A percentile compares a stretch with the other conserved stretches of the same genome.
Conservation (phyloP, 2,797 vertebrate genomes). For the Cichlasoma orientale region DNA sequence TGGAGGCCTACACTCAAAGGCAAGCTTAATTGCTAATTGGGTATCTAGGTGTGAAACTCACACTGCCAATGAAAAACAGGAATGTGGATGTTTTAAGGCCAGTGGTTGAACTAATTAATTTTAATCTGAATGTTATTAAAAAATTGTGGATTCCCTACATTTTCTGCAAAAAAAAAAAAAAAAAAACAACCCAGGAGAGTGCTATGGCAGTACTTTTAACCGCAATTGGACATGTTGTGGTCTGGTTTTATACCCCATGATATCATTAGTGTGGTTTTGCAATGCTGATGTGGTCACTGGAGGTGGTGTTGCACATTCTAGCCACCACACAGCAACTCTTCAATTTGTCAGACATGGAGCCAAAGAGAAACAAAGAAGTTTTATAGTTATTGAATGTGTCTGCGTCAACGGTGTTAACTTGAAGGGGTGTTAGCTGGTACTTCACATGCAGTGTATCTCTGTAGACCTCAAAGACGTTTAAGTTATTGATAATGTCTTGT, state of each 20-base stretch:
- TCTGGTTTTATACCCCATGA: constrained; percentile 43
- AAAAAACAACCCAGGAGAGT: constrained; percentile 56
- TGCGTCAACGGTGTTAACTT: not conserved
- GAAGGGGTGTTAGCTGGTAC: not conserved
- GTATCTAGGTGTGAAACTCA: constrained; percentile 82
- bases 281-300: constrained; percentile 34
- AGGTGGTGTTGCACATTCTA: constrained; percentile 12
- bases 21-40: constrained; percentile 86
- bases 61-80: constrained; percentile 75
- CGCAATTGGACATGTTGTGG: constrained; percentile 51
- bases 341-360: not conserved
- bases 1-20: constrained; percentile 83
- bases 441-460: not conserved
- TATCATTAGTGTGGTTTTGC: constrained; percentile 40
- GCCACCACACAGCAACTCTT: not conserved
- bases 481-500: not conserved
- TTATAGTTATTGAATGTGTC: not conserved
- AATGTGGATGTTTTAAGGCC: constrained; percentile 81
- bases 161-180: constrained; percentile 32
- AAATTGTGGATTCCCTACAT: constrained; percentile 73
- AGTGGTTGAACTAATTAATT: constrained; percentile 82
- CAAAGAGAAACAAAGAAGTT: not conserved
- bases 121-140: constrained; percentile 81
- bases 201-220: constrained; percentile 62
- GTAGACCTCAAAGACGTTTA: not conserved